Evolutionary conservation across 2,888 invertebrate species (phyloP), one percentile per base, ranked within the genome.

Genomic region (Euproctis similis): DNA sequence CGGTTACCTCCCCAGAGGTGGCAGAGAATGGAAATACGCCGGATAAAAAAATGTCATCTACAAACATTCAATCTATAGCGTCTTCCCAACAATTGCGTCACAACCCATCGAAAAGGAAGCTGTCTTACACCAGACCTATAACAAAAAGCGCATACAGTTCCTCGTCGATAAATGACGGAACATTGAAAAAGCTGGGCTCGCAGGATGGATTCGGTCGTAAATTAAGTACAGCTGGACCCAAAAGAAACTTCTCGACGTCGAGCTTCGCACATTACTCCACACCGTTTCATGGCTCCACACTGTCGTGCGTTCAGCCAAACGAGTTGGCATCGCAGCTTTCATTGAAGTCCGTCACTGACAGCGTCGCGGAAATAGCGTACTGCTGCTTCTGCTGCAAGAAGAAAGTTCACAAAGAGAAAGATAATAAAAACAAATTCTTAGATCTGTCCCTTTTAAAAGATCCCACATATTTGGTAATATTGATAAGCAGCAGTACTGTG

Each of bases 231-330:
- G 62, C 62, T 23, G 51, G 72, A 35, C 90, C 90, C 1, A 88
- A 86, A 48, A 85, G 89, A 17, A 92, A 90, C 11, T 89, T 91
- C 6, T 94, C 93, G 0, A 91, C 91, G 0, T 92, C 93, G 3
- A 93, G 93, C 26, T 93, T 95, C 50, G 90, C 93, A 19, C 94
- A 94, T 53, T 87, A 94, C 0, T 91, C 92, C 6, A 94, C 94
- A 0, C 92, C 93, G 0, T 94, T 93, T 66, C 94, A 94, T 53
- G 94, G 94, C 0, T 94, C 94, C 17, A 93, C 94, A 0, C 54
- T 94, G 0, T 92, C 93, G 0, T 88, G 88, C 0, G 87, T 94
- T 42, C 88, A 89, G 27, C 91, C 91, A 0, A 89, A 90, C 55
- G 91, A 90, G 38, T 91, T 92, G 60, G 92, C 93, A 0, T 93